Percentiles rank a stretch among this genome's conserved stretches.
These are phyloP conservation scores for Pteromalus puparum DNA, from an alignment of 1,140 invertebrate genomes.

Conservation along the genomic window DNA sequence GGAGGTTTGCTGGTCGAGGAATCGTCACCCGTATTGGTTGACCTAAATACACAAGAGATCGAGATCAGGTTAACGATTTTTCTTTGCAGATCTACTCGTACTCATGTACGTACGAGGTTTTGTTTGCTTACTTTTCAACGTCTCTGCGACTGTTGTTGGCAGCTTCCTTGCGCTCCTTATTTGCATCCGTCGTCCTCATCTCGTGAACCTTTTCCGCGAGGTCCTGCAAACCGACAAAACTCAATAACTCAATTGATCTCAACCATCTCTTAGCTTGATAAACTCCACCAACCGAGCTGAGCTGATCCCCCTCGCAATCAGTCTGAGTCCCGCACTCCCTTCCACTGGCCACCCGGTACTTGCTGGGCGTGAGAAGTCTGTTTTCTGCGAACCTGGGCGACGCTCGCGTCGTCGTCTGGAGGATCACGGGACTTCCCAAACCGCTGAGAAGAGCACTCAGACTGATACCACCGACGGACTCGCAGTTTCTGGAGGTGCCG, in stretches of 20 bases:
- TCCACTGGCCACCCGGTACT: conserved; percentile 75
- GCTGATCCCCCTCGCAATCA: conserved; percentile 70
- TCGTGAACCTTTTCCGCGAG: conserved; percentile 57
- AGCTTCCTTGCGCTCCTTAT: conserved; percentile 65
- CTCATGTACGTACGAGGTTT: too few species aligned
- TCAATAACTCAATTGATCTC: too few species aligned
- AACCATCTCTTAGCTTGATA: too few species aligned
- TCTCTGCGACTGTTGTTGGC: conserved; percentile 63
- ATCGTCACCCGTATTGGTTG: conserved; percentile 61
- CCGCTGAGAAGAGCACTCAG: conserved; percentile 61
- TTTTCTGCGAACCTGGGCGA: conserved; percentile 67
- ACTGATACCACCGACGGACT: conserved; percentile 64
- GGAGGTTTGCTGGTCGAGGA: conserved; percentile 54
- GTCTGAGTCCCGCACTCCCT: conserved; percentile 84
- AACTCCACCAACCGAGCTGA: background rate
- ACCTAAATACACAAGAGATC: conserved; percentile 51
- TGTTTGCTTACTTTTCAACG: conserved; percentile 65
- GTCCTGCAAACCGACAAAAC: conserved; percentile 50
- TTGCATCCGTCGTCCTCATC: conserved; percentile 54
- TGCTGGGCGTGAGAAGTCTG: conserved; percentile 79
- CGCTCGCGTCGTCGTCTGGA: conserved; percentile 4
- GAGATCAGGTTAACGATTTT: background rate
- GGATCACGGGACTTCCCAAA: conserved; percentile 45
- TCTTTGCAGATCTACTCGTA: background rate
- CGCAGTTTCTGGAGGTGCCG: background rate